Conservation (phyloP, 2,888 invertebrate genomes). For the Xylocampa areola region DNA sequence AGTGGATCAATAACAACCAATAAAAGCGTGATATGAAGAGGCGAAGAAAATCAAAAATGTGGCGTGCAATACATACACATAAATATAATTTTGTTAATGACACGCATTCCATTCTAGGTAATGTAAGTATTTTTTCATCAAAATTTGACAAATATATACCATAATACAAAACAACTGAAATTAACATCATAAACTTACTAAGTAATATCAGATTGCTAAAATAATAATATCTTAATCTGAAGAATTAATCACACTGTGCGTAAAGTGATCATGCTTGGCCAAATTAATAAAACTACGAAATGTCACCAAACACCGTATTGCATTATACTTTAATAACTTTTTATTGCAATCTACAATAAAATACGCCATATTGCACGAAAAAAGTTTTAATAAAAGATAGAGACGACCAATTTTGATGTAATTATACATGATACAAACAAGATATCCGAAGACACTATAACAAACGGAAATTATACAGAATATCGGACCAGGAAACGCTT, state of each 20-base stretch:
- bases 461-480: slow-evolving; percentile 11
- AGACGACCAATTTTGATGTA: too few relatives aligned
- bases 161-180: slow-evolving; percentile 7
- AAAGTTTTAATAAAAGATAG: not conserved
- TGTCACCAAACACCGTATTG: slow-evolving; percentile 7
- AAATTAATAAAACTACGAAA: slow-evolving; percentile 9
- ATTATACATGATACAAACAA: not conserved
- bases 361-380: slow-evolving; percentile 8
- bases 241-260: too few relatives aligned
- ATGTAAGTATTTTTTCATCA: slow-evolving; percentile 3
- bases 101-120: slow-evolving; percentile 19
- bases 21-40: slow-evolving; percentile 50
- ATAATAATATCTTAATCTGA: too few relatives aligned
- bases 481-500: slow-evolving; percentile 37
- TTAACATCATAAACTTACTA: too few relatives aligned
- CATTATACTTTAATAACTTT: not conserved
- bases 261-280: not conserved
- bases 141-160: too few relatives aligned
- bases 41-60: slow-evolving; percentile 56
- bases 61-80: slow-evolving; percentile 42
- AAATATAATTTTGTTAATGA: slow-evolving; percentile 40
- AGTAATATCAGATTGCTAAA: too few relatives aligned
- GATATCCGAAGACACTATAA: slow-evolving; percentile 2
- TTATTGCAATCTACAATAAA: slow-evolving; percentile 3
- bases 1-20: slow-evolving; percentile 55